phyloP scores from a whole-genome alignment of 2,113 vertebrate species.

The Hydrochoerus hydrochaeris region DNA sequence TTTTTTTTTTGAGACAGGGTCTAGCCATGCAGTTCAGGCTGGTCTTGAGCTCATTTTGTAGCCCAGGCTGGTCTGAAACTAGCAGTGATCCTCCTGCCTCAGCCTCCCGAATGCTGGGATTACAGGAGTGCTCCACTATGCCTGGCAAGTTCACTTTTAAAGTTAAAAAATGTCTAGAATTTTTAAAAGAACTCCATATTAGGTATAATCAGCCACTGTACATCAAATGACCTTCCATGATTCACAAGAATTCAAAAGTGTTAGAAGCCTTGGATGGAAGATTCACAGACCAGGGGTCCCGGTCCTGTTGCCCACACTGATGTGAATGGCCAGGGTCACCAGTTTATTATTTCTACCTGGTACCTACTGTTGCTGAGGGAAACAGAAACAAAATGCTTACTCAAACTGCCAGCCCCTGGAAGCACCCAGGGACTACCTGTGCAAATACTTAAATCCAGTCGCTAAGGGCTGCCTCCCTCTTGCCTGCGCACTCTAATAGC shows the following conservation, averaged over 20 bases:
- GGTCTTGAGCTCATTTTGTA: too few species aligned
- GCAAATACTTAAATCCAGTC: not conserved
- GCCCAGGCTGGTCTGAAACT: too few species aligned
- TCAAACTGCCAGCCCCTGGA: not conserved
- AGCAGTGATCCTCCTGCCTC: too few species aligned
- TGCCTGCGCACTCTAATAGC: not conserved
- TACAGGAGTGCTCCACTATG: too few species aligned
- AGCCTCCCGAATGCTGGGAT: too few species aligned
- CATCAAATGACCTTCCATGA: not conserved
- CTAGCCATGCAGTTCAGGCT: too few species aligned
- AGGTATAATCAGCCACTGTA: not conserved
- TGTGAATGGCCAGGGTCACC: accelerated
- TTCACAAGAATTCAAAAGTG: not conserved
- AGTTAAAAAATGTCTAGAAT: not conserved
- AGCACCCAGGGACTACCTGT: not conserved
- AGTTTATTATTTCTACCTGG: not conserved
- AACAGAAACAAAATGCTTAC: not conserved
- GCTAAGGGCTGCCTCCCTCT: not conserved
- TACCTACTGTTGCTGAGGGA: not conserved
- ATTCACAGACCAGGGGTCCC: not conserved
- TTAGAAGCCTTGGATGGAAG: not conserved
- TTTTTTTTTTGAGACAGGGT: too few species aligned
- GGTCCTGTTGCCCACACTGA: accelerated
- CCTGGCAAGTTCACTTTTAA: not conserved
- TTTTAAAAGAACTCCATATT: not conserved